Conservation (phyloP, 1,140 invertebrate genomes). For the Drosophila albomicans region DNA sequence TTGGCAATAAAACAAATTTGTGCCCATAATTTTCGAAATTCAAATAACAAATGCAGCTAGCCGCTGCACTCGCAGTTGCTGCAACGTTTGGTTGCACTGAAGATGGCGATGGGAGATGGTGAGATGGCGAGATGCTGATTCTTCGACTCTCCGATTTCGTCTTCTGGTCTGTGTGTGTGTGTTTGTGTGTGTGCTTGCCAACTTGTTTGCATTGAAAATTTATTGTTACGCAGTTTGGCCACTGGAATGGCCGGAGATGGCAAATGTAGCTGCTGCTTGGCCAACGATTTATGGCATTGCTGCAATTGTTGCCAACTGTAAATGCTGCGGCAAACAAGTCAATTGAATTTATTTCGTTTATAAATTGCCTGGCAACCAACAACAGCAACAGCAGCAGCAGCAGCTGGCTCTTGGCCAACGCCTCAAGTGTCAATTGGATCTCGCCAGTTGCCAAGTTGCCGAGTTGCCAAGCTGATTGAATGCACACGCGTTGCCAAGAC, state of each 20-base stretch:
- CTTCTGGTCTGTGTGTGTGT: neutral
- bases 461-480: constrained; percentile 41
- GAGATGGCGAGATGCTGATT: constrained; percentile 18
- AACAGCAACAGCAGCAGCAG: constrained; percentile 39
- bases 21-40: constrained; percentile 83
- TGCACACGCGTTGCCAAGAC: constrained; percentile 58
- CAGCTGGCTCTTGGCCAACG: constrained; percentile 48
- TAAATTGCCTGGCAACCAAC: constrained; percentile 70
- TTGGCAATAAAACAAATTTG: constrained; percentile 84
- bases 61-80: too few species aligned
- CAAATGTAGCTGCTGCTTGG: constrained; percentile 27
- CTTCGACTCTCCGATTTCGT: constrained; percentile 43
- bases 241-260: constrained; percentile 45
- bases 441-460: constrained; percentile 37
- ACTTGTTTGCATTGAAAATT: constrained; percentile 84
- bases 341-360: constrained; percentile 84
- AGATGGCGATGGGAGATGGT: constrained; percentile 30
- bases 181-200: constrained; percentile 14
- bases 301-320: constrained; percentile 83
- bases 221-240: constrained; percentile 78
- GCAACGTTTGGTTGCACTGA: constrained; percentile 19
- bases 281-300: constrained; percentile 81
- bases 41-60: constrained; percentile 75
- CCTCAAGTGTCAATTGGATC: constrained; percentile 76
- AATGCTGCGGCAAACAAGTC: constrained; percentile 83